phyloP scores from a whole-genome alignment of 2,888 invertebrate genomes.

The Folsomia manolachei region DNA sequence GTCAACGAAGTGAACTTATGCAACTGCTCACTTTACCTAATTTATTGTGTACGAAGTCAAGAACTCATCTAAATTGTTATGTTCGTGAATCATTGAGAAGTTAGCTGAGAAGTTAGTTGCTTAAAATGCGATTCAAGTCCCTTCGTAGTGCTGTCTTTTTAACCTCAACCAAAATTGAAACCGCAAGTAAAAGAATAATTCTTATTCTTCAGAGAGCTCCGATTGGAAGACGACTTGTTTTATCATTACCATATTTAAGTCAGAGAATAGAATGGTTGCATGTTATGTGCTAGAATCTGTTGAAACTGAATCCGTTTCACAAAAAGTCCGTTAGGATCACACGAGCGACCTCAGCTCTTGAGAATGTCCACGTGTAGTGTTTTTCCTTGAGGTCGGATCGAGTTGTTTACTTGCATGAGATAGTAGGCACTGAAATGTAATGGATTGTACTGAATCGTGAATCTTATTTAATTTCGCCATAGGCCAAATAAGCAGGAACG shows the following conservation, averaged over 20 bases:
- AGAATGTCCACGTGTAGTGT: background rate
- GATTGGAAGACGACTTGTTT: conserved; percentile 1
- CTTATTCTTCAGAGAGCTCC: background rate
- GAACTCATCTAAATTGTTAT: conserved; percentile 1
- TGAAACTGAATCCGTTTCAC: background rate
- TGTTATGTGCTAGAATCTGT: background rate
- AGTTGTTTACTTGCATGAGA: no score
- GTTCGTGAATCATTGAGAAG: background rate
- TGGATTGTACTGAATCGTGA: background rate
- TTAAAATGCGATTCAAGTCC: background rate
- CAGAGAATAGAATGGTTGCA: no score
- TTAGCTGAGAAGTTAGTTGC: background rate
- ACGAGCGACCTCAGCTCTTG: background rate
- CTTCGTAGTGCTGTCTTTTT: background rate
- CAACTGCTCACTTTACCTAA: conserved; percentile 1
- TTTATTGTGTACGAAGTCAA: background rate
- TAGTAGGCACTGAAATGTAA: no score
- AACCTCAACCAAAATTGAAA: background rate
- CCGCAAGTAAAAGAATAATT: background rate
- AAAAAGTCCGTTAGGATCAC: no score
- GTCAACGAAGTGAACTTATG: no score
- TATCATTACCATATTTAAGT: conserved; percentile 1
- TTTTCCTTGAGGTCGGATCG: no score
- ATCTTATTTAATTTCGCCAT: conserved; percentile 8
- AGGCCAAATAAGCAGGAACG: background rate